These are phyloP conservation scores for Ornithorhynchus anatinus DNA, from an alignment of 2,113 vertebrate genomes.

Conservation along the genomic window DNA sequence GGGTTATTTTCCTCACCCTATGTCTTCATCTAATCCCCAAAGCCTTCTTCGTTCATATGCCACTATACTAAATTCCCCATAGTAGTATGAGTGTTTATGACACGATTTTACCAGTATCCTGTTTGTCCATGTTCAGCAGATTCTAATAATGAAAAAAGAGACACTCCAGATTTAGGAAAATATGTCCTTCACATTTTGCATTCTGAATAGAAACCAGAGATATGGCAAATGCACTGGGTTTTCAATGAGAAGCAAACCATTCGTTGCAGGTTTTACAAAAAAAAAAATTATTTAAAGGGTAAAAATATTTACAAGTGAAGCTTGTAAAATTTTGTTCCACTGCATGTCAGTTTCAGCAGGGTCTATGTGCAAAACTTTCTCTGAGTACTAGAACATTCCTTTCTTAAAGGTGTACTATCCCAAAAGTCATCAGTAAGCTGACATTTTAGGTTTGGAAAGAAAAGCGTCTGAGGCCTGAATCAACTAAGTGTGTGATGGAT, in stretches of 20 bases:
- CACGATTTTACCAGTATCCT: neutral
- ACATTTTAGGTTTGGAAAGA: constrained; percentile 35
- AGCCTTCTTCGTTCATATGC: no score
- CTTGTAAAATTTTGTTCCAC: no score
- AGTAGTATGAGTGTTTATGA: neutral
- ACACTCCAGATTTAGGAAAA: neutral
- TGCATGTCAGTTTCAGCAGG: no score
- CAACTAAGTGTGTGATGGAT: constrained; percentile 26
- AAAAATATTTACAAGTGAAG: no score
- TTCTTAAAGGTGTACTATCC: no score
- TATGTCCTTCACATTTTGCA: neutral
- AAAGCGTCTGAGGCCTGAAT: constrained; percentile 28
- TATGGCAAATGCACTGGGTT: neutral
- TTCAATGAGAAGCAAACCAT: neutral
- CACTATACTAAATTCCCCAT: neutral
- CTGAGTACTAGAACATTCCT: no score
- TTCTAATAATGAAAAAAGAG: constrained; percentile 6
- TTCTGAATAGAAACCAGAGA: neutral
- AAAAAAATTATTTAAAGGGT: no score
- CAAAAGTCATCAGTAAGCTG: neutral
- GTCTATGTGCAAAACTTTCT: no score
- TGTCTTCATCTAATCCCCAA: no score
- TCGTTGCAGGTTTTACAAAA: no score
- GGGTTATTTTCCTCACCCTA: neutral
- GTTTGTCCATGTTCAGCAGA: neutral